Conservation (phyloP, 2,888 invertebrate species). For the Galerucella nymphaeae region DNA sequence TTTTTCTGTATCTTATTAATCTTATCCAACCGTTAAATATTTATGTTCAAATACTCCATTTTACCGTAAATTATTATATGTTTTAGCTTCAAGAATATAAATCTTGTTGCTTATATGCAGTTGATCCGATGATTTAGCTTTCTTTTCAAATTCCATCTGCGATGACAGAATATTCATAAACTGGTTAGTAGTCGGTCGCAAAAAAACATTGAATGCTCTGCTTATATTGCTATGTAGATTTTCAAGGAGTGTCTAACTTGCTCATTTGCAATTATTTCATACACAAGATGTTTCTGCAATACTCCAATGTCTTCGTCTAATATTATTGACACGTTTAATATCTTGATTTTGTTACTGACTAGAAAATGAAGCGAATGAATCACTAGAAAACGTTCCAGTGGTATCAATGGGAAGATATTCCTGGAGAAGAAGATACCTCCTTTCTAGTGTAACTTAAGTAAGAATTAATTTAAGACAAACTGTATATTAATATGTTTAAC, state of each 20-base stretch:
- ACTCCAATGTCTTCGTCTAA: too few relatives aligned
- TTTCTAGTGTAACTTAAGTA: too few relatives aligned
- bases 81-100: constrained; percentile 45
- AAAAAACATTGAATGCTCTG: constrained; percentile 35
- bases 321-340: too few relatives aligned
- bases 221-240: constrained; percentile 35
- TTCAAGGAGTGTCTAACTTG: constrained; percentile 38
- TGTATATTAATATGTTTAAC: neutral
- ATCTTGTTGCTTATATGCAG: constrained; percentile 45
- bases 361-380: too few relatives aligned
- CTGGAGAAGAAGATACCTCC: too few relatives aligned
- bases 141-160: constrained; percentile 47
- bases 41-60: constrained; percentile 43
- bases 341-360: too few relatives aligned
- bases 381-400: too few relatives aligned
- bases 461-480: neutral
- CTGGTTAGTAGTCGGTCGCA: constrained; percentile 37
- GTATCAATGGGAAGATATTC: too few relatives aligned
- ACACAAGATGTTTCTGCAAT: too few relatives aligned
- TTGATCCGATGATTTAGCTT: constrained; percentile 45
- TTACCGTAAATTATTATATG: constrained; percentile 48
- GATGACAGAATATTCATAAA: constrained; percentile 48
- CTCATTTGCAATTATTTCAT: constrained; percentile 9
- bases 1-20: constrained; percentile 44
- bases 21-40: constrained; percentile 46